A percentile compares a stretch with the other conserved stretches of the same genome.
phyloP scores from a whole-genome alignment of 1,140 invertebrate species.

The Drosophila mayri region DNA sequence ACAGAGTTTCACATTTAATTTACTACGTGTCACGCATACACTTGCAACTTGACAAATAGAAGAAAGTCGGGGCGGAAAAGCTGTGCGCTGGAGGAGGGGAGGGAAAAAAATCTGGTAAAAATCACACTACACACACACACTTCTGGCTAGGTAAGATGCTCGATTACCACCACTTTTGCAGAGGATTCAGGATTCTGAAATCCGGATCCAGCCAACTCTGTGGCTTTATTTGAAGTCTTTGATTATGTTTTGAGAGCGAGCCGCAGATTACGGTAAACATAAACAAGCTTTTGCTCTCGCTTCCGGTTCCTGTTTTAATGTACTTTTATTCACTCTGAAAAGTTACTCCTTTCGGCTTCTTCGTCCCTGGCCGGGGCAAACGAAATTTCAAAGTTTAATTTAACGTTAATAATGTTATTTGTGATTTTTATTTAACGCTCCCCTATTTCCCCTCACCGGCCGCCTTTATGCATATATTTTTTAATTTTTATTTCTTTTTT shows the following conservation, averaged over 20 bases:
- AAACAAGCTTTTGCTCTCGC: constrained; percentile 49
- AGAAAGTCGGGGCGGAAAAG: constrained; percentile 25
- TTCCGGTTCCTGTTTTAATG: constrained; percentile 53
- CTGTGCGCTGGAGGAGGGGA: constrained; percentile 5
- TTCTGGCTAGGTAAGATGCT: constrained; percentile 34
- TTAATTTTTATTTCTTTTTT: constrained; percentile 16
- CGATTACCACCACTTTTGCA: constrained; percentile 17
- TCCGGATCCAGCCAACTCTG: constrained; percentile 7
- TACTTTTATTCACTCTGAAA: constrained; percentile 39
- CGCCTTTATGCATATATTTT: constrained; percentile 16
- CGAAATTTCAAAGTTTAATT: constrained; percentile 78
- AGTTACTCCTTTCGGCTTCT: constrained; percentile 36
- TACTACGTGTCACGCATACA: constrained; percentile 78
- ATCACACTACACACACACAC: constrained; percentile 17
- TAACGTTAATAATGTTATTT: constrained; percentile 79
- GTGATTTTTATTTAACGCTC: constrained; percentile 37
- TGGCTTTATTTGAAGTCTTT: constrained; percentile 37
- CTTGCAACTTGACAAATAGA: constrained; percentile 71
- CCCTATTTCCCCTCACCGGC: neutral
- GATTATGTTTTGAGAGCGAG: constrained; percentile 59
- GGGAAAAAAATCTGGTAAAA: constrained; percentile 34
- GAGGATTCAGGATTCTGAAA: neutral
- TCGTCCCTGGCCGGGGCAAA: constrained; percentile 37
- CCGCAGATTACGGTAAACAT: constrained; percentile 63
- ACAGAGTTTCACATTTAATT: constrained; percentile 77